Evolutionary conservation across 35 echinoderm and acorn worm genomes (phyloP), one percentile per base, ranked within the genome.

Genomic region (Lytechinus variegatus): DNA sequence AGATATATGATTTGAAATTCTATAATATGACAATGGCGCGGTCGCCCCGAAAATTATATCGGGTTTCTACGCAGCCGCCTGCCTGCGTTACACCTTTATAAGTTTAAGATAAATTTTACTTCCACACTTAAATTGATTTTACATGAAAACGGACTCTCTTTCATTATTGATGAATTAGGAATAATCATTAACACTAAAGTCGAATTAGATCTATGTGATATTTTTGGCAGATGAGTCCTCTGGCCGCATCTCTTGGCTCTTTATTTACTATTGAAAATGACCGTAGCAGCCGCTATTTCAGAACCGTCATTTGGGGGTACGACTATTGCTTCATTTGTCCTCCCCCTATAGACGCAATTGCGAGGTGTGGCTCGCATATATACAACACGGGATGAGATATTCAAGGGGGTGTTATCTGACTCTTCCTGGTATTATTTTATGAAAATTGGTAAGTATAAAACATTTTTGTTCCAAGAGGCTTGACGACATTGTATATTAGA

Each of bases 281-380:
- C 88, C 88, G 27, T 90, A 90, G 88, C 88, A 90, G 88, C 10
- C 88, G 88, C 88, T 90, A 56, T 87, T 56, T 95, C 86, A 29
- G 86, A 87, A 87, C 89, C 87, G 95, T 95, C 95, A 91, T 89
- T 60, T 87, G 54, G 95, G 95, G 95, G 55, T 88, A 54, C 55
- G 9, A 60, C 86, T 87, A 94, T 88, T 95, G 86, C 79, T 33
- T 87, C 95, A 95, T 88, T 95, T 95, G 86, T 11, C 8, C 61
- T 95, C 29, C 95, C 95, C 95, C 95, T 87, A 95, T 95, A 95
- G 86, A 87, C 89, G 95, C 95, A 88, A 95, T 95, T 95, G 88
- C 88, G 95, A 95, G 95, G 95, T 95, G 95, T 95, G 95, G 95
- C 95, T 87, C 86, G 66, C 61, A 88, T 95, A 88, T 57, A 33